Base-by-base conservation (phyloP, 37 sponge, comb jelly and placozoan species). In the Hormiphora californensis region DNA sequence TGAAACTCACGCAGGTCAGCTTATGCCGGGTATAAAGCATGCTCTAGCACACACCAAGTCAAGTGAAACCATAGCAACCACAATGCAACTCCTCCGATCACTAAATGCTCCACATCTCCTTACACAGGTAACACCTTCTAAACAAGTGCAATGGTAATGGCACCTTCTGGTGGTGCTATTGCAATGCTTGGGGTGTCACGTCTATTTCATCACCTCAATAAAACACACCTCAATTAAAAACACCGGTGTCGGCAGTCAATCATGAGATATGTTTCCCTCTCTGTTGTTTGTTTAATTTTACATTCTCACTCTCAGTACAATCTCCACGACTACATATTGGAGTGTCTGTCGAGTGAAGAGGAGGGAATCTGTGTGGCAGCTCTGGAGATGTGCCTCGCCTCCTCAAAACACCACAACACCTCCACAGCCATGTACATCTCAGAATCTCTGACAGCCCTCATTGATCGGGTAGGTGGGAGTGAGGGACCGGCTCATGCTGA, bases 341-440 rank as follows among this genome's bases (percentile, higher is more conserved):
- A 73, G 44, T 73, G 81, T 19, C 44, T 73, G 44, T 25, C 46
- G 4, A 73, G 44, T 40, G 81, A 73, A 17, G 81, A 73, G 3
- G 81, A 73, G 81, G 38, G 44, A 36, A 46, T 73, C 46, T 73
- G 81, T 33, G 43, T 40, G 25, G 21, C 44, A 1, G 41, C 81
- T n/a, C 81, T 73, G 44, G 81, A 73, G 27, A 43, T 73, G 30
- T 73, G 81, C 43, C 40, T 73, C 35, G n/a, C n/a, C n/a, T 73
- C 81, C 12, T 73, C 81, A 36, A 43, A 73, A 73, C 81, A 73
- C 81, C 40, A 4, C 46, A 73, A 40, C 81, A 27, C 40, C 46
- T 73, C 81, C 8, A 73, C 27, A 43, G 81, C 43, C 81, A 73
- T 33, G 81, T 73, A 73, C 81, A 73, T 73, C 35, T 73, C 81